Evolutionary conservation across 2,888 invertebrate species (phyloP).

Genomic region (Callimorpha dominula): DNA sequence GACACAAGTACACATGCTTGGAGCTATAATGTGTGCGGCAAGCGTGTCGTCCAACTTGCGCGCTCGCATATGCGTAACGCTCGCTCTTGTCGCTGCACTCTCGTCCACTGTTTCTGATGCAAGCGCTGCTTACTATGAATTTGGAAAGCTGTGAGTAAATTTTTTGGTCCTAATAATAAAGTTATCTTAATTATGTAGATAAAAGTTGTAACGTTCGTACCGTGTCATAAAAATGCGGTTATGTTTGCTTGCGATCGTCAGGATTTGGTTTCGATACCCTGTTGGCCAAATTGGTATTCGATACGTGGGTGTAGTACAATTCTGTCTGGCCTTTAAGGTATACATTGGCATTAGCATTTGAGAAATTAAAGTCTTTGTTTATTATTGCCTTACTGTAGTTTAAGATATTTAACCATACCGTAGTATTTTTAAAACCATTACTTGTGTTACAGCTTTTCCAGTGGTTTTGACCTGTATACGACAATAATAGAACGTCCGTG

Average conservation of each 20-base stretch:
- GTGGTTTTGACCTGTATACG: constrained; percentile 74
- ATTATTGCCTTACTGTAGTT: not conserved
- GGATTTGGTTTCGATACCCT: not conserved
- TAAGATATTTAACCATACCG: not conserved
- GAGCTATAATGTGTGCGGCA: constrained; percentile 87
- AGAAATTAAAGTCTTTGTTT: not conserved
- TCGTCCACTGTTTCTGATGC: constrained; percentile 83
- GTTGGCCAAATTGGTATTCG: no score
- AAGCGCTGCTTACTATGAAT: constrained; percentile 70
- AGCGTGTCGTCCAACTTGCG: constrained; percentile 79
- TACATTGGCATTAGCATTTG: no score
- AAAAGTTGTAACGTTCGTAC: not conserved
- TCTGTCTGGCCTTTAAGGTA: no score
- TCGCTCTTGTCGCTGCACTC: constrained; percentile 68
- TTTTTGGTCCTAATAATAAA: not conserved
- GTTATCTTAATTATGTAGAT: not conserved
- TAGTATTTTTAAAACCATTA: not conserved
- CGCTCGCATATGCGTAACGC: constrained; percentile 79
- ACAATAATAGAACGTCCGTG: constrained; percentile 91
- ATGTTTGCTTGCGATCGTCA: not conserved
- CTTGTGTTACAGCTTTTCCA: constrained; percentile 55
- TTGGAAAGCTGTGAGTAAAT: constrained; percentile 33
- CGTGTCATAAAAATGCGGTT: not conserved
- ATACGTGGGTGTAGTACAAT: not conserved
- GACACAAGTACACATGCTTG: constrained; percentile 90